A percentile compares a stretch with the other conserved stretches of the same genome.
Conservation (phyloP, 2,888 invertebrate genomes). For the Rotaria magnacalcarata region DNA sequence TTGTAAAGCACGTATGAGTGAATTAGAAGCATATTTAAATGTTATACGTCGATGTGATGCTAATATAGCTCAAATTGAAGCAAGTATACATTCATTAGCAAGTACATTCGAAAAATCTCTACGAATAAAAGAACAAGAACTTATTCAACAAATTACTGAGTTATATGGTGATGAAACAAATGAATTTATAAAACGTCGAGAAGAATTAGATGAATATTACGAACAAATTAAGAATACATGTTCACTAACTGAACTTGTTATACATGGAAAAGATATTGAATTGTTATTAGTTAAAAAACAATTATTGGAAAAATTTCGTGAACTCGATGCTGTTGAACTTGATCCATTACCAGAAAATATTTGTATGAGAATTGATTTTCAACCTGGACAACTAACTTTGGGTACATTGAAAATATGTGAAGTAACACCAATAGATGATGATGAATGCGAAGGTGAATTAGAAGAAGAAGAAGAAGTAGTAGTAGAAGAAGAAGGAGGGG, state of each 20-base stretch:
- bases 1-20: slow-evolving; percentile 55
- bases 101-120: slow-evolving; percentile 57
- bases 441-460: slow-evolving; percentile 37
- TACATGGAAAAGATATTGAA: slow-evolving; percentile 60
- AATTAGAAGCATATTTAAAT: slow-evolving; percentile 54
- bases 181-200: slow-evolving; percentile 50
- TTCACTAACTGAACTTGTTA: slow-evolving; percentile 58
- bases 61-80: slow-evolving; percentile 56
- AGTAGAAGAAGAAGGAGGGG: slow-evolving; percentile 27
- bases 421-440: slow-evolving; percentile 3
- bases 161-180: slow-evolving; percentile 57
- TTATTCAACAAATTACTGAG: slow-evolving; percentile 57
- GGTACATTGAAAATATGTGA: slow-evolving; percentile 49
- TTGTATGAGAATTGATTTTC: slow-evolving; percentile 53
- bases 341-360: slow-evolving; percentile 54
- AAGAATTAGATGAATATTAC: slow-evolving; percentile 48
- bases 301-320: slow-evolving; percentile 58
- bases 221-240: slow-evolving; percentile 59
- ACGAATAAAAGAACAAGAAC: slow-evolving; percentile 55
- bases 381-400: slow-evolving; percentile 54
- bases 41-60: slow-evolving; percentile 54
- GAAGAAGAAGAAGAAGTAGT: slow-evolving; percentile 36
- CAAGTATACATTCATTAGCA: slow-evolving; percentile 56
- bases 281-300: slow-evolving; percentile 59
- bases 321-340: slow-evolving; percentile 51